A percentile compares a stretch with the other conserved stretches of the same genome.
These are phyloP conservation scores for Xiphophorus hellerii DNA, from an alignment of 2,113 vertebrate species.

Conservation along the genomic window DNA sequence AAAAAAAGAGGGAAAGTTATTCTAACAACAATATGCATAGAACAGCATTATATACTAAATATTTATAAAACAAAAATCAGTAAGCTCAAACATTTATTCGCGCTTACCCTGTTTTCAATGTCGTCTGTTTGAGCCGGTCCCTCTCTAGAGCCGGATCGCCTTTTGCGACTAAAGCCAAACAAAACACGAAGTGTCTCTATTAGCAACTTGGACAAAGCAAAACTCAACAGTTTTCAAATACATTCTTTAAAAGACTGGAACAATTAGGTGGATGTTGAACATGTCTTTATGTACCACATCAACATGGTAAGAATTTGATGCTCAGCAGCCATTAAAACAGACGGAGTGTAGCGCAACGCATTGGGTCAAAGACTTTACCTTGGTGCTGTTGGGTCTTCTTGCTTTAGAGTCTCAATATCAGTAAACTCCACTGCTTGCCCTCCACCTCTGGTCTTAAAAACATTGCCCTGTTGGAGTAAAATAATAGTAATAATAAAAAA, in stretches of 20 bases:
- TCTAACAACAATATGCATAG: neutral
- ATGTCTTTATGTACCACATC: neutral
- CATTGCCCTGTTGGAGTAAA: slow-evolving; percentile 84
- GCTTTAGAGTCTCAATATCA: slow-evolving; percentile 90
- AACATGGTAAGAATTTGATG: neutral
- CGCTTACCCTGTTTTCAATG: slow-evolving; percentile 89
- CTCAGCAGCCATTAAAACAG: neutral
- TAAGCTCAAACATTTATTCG: neutral
- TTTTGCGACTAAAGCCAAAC: slow-evolving; percentile 84
- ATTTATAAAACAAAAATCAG: neutral
- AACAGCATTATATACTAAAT: neutral
- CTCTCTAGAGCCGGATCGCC: slow-evolving; percentile 82
- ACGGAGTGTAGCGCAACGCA: neutral
- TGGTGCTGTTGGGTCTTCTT: slow-evolving; percentile 83
- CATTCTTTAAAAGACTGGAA: neutral
- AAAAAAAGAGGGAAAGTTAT: no score
- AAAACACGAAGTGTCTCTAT: neutral
- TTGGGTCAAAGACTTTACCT: slow-evolving; percentile 56
- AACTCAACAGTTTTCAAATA: neutral
- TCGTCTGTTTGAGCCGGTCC: slow-evolving; percentile 79
- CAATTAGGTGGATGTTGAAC: neutral
- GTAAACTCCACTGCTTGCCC: slow-evolving; percentile 97
- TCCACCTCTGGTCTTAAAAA: slow-evolving; percentile 90
- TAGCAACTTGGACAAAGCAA: neutral
- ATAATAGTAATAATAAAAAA: neutral